These are phyloP conservation scores for Chironomus riparius DNA, from an alignment of 2,888 invertebrate genomes.

Conservation along the genomic window DNA sequence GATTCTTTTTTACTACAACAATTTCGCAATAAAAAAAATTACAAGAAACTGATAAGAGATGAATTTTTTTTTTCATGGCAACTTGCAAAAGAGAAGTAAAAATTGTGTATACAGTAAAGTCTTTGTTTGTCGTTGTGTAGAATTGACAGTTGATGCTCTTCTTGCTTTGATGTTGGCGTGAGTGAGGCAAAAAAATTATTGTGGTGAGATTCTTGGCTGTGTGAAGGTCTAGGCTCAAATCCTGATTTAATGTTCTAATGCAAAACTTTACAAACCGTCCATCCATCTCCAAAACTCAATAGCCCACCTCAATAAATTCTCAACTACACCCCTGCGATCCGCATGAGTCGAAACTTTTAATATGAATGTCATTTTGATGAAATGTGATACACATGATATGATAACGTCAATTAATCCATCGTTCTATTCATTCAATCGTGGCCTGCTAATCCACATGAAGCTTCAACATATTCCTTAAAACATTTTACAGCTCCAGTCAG, in stretches of 20 bases:
- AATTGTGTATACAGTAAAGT: background rate
- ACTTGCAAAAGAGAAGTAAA: background rate
- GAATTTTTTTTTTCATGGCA: background rate
- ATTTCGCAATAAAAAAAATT: background rate
- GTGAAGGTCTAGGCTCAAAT: no score
- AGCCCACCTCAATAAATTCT: background rate
- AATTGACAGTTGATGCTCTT: no score
- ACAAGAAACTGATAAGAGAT: background rate
- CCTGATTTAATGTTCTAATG: no score
- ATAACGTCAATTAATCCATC: slow-evolving; percentile 8
- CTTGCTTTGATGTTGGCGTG: no score
- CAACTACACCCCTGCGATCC: background rate
- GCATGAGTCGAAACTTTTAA: background rate
- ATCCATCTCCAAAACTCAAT: no score
- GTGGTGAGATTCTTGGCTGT: no score
- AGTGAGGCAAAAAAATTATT: no score
- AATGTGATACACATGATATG: background rate
- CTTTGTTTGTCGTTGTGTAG: background rate
- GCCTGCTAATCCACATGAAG: background rate
- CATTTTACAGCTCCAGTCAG: background rate
- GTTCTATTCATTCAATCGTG: background rate
- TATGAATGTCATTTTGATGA: background rate
- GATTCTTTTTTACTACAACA: background rate
- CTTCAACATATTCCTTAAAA: background rate
- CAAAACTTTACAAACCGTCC: no score